These are phyloP conservation scores for Rhimphoctona megacephalus DNA, from an alignment of 2,888 invertebrate species.

Conservation along the genomic window DNA sequence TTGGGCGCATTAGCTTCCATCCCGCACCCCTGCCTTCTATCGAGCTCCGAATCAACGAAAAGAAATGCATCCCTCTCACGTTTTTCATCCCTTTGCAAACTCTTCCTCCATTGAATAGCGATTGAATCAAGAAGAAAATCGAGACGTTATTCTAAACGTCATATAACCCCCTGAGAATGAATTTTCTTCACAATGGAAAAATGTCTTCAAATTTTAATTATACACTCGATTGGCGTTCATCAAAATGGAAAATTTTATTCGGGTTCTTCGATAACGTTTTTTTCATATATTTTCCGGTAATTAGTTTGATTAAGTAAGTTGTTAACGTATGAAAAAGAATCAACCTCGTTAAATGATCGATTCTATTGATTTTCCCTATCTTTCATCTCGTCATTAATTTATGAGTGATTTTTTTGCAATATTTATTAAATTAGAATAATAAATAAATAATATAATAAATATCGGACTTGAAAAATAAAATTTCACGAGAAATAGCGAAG, in stretches of 20 bases:
- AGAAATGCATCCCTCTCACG: conserved; percentile 33
- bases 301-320: neutral
- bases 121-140: conserved; percentile 49
- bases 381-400: neutral
- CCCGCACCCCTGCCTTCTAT: neutral
- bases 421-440: neutral
- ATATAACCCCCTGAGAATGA: conserved; percentile 19
- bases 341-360: neutral
- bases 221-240: neutral
- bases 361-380: neutral
- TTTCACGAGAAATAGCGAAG: neutral
- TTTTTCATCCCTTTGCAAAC: conserved; percentile 7
- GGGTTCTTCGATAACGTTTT: neutral
- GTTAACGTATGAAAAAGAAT: neutral
- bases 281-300: neutral
- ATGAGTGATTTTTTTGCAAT: too few species aligned
- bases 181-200: conserved; percentile 32
- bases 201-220: conserved; percentile 1
- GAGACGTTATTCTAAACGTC: conserved; percentile 15
- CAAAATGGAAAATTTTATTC: neutral
- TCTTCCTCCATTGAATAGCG: conserved; percentile 36
- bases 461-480: neutral
- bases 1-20: conserved; percentile 39
- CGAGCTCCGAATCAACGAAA: conserved; percentile 32
- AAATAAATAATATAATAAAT: neutral